Percentiles rank a stretch among this genome's conserved stretches.
phyloP scores from a whole-genome alignment of 2,113 vertebrate genomes.

The Vulpes lagopus region DNA sequence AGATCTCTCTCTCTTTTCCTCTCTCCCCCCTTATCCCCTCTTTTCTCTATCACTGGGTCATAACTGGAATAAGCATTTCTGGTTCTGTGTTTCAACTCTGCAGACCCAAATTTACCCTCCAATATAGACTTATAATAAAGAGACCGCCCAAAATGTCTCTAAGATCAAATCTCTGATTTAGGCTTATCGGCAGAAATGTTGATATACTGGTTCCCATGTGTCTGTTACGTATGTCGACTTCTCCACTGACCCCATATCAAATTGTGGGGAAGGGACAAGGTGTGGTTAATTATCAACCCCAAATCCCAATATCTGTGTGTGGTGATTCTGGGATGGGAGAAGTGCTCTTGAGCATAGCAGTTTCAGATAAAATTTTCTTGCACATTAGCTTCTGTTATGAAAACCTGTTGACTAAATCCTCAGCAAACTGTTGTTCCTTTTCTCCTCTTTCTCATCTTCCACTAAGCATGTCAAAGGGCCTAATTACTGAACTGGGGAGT shows the following conservation, averaged over 20 bases:
- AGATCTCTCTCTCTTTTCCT: too few relatives aligned
- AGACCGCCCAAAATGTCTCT: background rate
- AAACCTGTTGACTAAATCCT: background rate
- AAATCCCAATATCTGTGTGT: background rate
- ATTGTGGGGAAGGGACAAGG: background rate
- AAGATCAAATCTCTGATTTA: background rate
- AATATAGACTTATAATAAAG: background rate
- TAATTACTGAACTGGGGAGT: background rate
- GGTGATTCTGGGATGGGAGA: background rate
- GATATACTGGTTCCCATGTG: background rate
- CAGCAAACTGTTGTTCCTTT: background rate
- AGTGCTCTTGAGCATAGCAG: background rate
- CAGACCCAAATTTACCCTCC: background rate
- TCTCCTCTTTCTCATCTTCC: background rate
- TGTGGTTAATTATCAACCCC: background rate
- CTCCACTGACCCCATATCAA: background rate
- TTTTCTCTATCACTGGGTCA: background rate
- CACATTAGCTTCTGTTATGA: background rate
- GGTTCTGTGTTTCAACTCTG: background rate
- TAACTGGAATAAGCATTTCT: background rate
- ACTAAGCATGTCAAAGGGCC: background rate
- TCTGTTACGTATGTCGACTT: background rate
- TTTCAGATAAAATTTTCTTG: background rate
- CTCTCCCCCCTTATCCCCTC: background rate
- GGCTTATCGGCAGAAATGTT: background rate